Base-by-base conservation (phyloP, 2,113 vertebrate genomes). In the Archilochus colubris region DNA sequence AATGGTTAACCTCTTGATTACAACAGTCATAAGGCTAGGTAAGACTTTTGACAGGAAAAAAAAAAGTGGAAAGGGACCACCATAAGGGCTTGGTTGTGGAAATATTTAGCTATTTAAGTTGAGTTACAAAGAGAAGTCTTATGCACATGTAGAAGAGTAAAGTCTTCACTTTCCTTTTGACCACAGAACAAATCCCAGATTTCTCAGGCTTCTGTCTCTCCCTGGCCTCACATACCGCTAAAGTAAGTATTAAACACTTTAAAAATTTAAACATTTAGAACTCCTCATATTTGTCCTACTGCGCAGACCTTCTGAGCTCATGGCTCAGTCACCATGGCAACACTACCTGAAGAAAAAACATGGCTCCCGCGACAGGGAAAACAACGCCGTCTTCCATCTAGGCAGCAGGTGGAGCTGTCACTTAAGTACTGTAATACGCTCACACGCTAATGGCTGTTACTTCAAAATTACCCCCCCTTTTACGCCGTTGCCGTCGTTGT, bases 231-330 rank as follows among this genome's bases (percentile, higher is more conserved):
- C 53, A 24, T 4, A 3, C 8, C 7, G 18, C 31, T 43, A 20
- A 33, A 33, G 1, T 0, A 43, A 18, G 14, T 2, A 27, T 10
- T 6, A 19, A 9, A 6, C 14, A 1, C 28, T 31, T 4, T 48
- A 21, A 21, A 48, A 40, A 48, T 5, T 19, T 21, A 27, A 55
- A 7, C 27, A 55, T 21, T 31, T 15, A 8, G 30, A 31, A 3
- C 12, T 25, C 7, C 6, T 0, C 36, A 8, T 0, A 3, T 2
- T 2, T 0, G 27, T 2, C n/a, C 54, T 8, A 36, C 58, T 7
- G n/a, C 1, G 58, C 27, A 10, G 81, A 2, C 10, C 4, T 6
- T 12, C 10, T 6, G 70, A 1, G n/a, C 1, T 21, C 55, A 22
- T 36, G 8, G 20, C 21, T 2, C 67, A 2, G 77, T 81, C 75